Evolutionary conservation across 2,888 invertebrate genomes (phyloP), one percentile per base, ranked within the genome.

Genomic region (Sesia apiformis): DNA sequence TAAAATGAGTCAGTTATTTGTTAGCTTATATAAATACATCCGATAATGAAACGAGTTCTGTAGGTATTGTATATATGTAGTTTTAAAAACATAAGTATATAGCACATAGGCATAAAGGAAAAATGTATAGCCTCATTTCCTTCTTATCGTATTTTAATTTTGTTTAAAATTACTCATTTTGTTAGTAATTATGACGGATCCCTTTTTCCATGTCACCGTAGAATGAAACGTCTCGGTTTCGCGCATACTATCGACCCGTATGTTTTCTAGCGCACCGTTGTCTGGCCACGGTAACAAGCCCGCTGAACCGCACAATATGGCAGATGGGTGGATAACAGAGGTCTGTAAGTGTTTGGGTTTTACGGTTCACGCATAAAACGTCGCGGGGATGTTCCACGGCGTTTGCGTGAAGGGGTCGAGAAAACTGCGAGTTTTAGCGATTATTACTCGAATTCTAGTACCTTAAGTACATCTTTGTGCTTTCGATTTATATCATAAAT

Each of bases 271-370:
- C 57, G 60, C 58, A 60, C 62, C 61, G 62, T 67, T 64, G 65
- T 72, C 62, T 60, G 61, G 65, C 66, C 73, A 73, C 74, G 80
- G 81, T 78, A 76, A 84, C 81, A 79, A 77, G 75, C 70, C 60
- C 74, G 71, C 77, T 76, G 77, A 85, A 85, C 81, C 81, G 75
- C 82, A 84, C 85, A 86, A 84, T 83, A 85, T 80, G 85, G 75
- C 73, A 75, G 85, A 86, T 83, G 81, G 81, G 76, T 73, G 81
- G 85, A 84, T 84, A 85, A 84, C 84, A 69, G 66, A 64, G 70
- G 70, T 64, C 70, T 67, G 74, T 77, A 78, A 84, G 77, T 81
- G 77, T 78, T 70, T 66, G 72, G 77, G 76, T 73, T 82, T 83
- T 78, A 78, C 76, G 71, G 70, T 69, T 62, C 56, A 57, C 60